Evolutionary conservation across 2,797 vertebrate genomes (phyloP).

Genomic region (Pipistrellus nathusii): DNA sequence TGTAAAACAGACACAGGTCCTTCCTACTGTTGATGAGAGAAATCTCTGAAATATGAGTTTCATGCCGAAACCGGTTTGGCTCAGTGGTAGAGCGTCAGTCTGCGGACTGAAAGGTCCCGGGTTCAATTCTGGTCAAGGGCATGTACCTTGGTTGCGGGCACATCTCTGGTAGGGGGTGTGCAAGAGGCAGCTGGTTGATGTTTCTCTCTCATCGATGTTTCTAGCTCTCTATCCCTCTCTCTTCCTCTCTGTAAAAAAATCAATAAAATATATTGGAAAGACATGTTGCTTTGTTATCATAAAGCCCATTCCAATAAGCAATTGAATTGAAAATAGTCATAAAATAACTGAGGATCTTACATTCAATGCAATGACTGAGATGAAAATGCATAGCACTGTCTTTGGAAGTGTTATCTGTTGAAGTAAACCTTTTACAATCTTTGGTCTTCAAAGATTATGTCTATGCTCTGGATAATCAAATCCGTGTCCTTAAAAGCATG

Average conservation of each 20-base stretch:
- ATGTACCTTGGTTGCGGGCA: too few relatives aligned
- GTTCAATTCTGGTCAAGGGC: too few relatives aligned
- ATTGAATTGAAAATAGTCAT: not conserved
- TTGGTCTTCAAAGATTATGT: not conserved
- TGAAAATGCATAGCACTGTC: not conserved
- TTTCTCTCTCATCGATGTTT: too few relatives aligned
- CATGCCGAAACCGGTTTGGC: too few relatives aligned
- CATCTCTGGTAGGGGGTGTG: too few relatives aligned
- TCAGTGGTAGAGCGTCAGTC: too few relatives aligned
- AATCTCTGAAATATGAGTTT: not conserved
- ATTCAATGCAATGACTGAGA: not conserved
- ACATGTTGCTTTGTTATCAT: not conserved
- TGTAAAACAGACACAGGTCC: not conserved
- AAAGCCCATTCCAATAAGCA: not conserved
- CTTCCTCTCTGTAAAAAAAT: too few relatives aligned
- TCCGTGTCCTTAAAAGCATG: not conserved
- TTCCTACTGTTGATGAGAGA: not conserved
- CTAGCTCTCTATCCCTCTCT: too few relatives aligned
- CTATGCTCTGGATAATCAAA: not conserved
- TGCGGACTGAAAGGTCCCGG: too few relatives aligned
- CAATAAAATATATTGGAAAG: not conserved
- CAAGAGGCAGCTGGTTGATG: too few relatives aligned
- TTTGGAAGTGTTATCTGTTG: not conserved
- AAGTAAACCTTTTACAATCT: not conserved
- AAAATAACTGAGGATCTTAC: not conserved